Base-by-base conservation (phyloP, 2,888 invertebrate genomes). In the Coremacera marginata region DNA sequence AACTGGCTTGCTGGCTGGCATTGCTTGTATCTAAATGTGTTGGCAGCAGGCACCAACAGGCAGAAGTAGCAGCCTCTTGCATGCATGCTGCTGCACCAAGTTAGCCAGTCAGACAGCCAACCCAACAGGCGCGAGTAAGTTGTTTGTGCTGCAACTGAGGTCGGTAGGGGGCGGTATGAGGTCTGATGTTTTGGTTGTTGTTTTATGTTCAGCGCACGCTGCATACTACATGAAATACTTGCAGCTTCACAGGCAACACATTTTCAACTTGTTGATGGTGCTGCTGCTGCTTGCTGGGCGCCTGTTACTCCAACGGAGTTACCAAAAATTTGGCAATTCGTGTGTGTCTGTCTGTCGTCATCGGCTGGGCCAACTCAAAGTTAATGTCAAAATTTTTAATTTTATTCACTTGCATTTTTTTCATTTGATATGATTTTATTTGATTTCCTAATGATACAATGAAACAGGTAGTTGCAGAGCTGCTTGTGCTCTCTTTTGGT, bases 261-360 rank as follows among this genome's bases (percentile, higher is more conserved):
- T 68, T 22, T 62, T 16, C 34, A 44, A 49, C 72, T 31, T 44
- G 62, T 31, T 63, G 62, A 22, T 62, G 62, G 8, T 27, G 31
- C 55, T 19, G 31, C 62, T 73, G 51, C 63, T 19, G 49, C 8
- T 52, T 74, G 74, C 74, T 74, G 74, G 25, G 74, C 55, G 74
- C 74, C 74, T 74, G 74, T 67, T 74, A 55, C 55, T 67, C 14
- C 57, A 52, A 55, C 55, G 37, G 25, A 74, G 74, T 74, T 74
- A 74, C 74, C 74, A 74, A 74, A 73, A 74, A 74, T 74, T 74
- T 34, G 74, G 67, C 74, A 74, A 65, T 55, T 73, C 19, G 19
- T 22, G 55, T 55, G 51, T 52, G 60, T 44, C 25, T 60, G 71
- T 60, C 71, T 60, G 62, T 70, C 31, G n/a, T 16, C 55, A 7